Evolutionary conservation across 2,113 vertebrate genomes (phyloP), one percentile per base, ranked within the genome.

Genomic region (Megalops atlanticus): DNA sequence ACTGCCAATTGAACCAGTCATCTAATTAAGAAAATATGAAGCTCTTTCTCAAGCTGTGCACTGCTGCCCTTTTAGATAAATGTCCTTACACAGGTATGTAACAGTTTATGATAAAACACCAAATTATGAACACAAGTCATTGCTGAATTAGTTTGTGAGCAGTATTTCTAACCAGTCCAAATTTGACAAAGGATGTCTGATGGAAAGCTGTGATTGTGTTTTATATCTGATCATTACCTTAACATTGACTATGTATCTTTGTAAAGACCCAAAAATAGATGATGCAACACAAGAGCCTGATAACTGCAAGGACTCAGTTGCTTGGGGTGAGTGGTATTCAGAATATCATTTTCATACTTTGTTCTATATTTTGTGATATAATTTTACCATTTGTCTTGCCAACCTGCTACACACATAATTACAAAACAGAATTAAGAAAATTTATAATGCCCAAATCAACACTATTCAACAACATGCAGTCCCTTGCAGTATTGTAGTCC

Each of bases 251-350:
- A 95, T 27, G 87, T 99, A 96, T 94, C 89, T 94, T 76, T 99
- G 98, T 35, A 93, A 94, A 74, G 92, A 93, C 43, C 96, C 97
- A 24, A 94, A 95, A 93, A 98, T 99, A 86, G 95, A 96, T 71
- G 95, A 97, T 79, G 91, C 90, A 24, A 99, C 98, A 0, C 98
- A 99, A 90, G 98, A 99, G 84, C 96, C 98, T 58, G 93, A 96
- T 88, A 96, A 94, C 85, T 99, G 97, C 90, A 93, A 90, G 82
- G 96, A 97, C 86, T 93, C 86, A 69, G 93, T 89, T 52, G 96
- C 97, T 81, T 94, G 93, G 91, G 98, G 97, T 99, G 93, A 94
- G 96, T 89, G 79, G 85, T 11, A 52, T 38, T 76, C 0, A 33
- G 15, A 45, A 12, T 49, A 31, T 27, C 8, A 43, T 35, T 68